These are phyloP conservation scores for Cosmopolites sordidus DNA, from an alignment of 2,888 invertebrate genomes.

Conservation along the genomic window DNA sequence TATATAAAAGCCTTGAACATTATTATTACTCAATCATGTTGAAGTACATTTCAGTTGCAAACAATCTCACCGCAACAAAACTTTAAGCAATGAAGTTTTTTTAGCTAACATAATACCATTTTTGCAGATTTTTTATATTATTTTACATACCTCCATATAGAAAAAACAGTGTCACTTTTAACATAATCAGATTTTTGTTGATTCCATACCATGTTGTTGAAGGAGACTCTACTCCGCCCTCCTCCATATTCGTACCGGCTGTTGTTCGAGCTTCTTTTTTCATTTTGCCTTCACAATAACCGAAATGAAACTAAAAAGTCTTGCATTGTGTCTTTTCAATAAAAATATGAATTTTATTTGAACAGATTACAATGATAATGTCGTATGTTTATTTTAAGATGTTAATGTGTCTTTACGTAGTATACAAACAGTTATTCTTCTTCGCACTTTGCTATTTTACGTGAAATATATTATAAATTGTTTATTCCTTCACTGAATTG, in stretches of 20 bases:
- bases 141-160: slow-evolving; percentile 68
- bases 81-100: no score
- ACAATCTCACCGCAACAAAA: no score
- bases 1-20: no score
- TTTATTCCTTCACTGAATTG: no score
- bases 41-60: no score
- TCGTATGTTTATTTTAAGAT: slow-evolving; percentile 15
- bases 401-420: slow-evolving; percentile 5
- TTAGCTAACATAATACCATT: no score
- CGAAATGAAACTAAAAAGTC: slow-evolving; percentile 12
- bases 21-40: no score
- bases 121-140: background rate
- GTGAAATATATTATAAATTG: no score
- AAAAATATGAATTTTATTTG: slow-evolving; percentile 15
- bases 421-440: slow-evolving; percentile 8
- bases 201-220: slow-evolving; percentile 50
- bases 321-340: slow-evolving; percentile 10
- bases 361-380: slow-evolving; percentile 18
- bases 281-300: slow-evolving; percentile 15
- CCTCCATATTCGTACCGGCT: slow-evolving; percentile 49
- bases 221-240: slow-evolving; percentile 37
- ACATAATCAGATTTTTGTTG: slow-evolving; percentile 73
- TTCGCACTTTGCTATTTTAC: no score
- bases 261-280: slow-evolving; percentile 30
- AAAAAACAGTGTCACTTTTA: slow-evolving; percentile 77